These are phyloP conservation scores for Crypturellus tataupa DNA, from an alignment of 2,797 vertebrate species.

Conservation along the genomic window DNA sequence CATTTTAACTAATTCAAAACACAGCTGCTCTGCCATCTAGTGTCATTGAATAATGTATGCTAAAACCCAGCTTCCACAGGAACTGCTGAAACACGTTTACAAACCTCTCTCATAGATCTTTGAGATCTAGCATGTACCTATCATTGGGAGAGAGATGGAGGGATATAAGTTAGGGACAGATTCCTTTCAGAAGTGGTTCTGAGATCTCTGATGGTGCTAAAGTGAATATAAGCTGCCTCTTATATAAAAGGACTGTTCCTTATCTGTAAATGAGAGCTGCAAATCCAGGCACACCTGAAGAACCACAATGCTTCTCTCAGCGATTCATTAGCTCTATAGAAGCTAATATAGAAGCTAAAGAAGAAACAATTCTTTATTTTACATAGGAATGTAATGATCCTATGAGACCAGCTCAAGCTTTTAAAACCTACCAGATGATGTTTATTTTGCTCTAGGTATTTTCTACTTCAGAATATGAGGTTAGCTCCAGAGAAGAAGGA, in stretches of 20 bases:
- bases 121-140: fast-evolving
- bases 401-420: neutral
- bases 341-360: neutral
- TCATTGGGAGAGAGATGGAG: neutral
- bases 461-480: neutral
- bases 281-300: neutral
- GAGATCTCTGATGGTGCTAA: neutral
- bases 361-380: constrained; percentile 15
- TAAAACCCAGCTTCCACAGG: neutral
- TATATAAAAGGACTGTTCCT: neutral
- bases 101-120: neutral
- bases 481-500: neutral
- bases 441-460: constrained; percentile 21
- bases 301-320: neutral
- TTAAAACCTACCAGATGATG: neutral
- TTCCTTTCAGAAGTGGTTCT: neutral
- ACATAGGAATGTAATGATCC: neutral
- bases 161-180: neutral
- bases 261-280: neutral
- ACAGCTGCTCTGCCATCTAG: constrained; percentile 68
- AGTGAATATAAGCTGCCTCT: neutral
- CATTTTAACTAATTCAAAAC: constrained; percentile 15
- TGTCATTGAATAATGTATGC: neutral
- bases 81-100: neutral
- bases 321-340: neutral